Evolutionary conservation across 2,113 vertebrate species (phyloP).

Genomic region (Blennius ocellaris): DNA sequence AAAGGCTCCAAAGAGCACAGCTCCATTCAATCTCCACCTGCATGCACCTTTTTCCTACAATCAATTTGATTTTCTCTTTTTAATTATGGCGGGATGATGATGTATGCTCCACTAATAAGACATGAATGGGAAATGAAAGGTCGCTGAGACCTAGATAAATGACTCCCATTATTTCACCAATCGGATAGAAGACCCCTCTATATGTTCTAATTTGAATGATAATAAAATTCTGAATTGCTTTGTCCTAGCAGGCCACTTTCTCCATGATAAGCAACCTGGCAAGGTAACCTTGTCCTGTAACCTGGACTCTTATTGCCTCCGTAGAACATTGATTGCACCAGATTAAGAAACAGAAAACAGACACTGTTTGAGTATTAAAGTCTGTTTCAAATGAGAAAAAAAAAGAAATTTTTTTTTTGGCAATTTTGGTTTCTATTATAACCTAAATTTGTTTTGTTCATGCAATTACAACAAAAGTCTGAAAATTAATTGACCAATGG

Average conservation of each 20-base stretch:
- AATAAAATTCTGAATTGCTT: constrained; percentile 86
- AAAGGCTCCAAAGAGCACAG: constrained; percentile 33
- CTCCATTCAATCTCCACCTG: constrained; percentile 62
- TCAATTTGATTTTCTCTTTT: constrained; percentile 87
- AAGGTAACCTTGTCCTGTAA: constrained; percentile 88
- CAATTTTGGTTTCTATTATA: no score
- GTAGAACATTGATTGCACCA: constrained; percentile 69
- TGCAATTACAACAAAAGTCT: background rate
- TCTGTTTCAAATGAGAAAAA: constrained; percentile 5
- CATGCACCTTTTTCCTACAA: constrained; percentile 69
- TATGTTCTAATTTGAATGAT: constrained; percentile 92
- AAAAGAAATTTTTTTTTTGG: no score
- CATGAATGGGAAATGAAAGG: constrained; percentile 94
- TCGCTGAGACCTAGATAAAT: constrained; percentile 92
- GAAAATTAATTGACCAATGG: constrained; percentile 5
- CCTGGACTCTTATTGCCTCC: constrained; percentile 69
- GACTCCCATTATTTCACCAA: constrained; percentile 93
- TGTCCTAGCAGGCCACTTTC: constrained; percentile 82
- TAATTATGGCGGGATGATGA: constrained; percentile 92
- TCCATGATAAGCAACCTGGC: constrained; percentile 83
- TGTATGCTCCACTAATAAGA: constrained; percentile 90
- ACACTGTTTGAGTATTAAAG: constrained; percentile 42
- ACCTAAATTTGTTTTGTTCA: no score
- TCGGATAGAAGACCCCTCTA: constrained; percentile 91
- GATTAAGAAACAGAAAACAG: constrained; percentile 72